A percentile compares a stretch with the other conserved stretches of the same genome.
phyloP scores from a whole-genome alignment of 2,888 invertebrate genomes.

The Andrena bicolor region DNA sequence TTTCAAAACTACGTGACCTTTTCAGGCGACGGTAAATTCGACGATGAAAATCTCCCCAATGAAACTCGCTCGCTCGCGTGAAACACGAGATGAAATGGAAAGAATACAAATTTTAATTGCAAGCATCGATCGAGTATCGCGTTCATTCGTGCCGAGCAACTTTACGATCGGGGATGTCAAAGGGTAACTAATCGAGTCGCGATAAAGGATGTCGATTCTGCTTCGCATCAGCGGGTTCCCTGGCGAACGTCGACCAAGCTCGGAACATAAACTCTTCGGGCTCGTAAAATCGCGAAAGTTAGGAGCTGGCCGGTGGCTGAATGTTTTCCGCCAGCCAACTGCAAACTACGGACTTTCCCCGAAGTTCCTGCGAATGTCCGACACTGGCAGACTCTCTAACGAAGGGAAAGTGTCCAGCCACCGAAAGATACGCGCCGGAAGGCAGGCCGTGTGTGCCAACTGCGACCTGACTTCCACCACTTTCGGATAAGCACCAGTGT shows the following conservation, averaged over 20 bases:
- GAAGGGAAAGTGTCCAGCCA: conserved; percentile 60
- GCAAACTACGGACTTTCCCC: conserved; percentile 42
- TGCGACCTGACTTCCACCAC: conserved; percentile 61
- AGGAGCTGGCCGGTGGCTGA: conserved; percentile 38
- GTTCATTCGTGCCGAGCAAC: background rate
- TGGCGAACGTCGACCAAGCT: conserved; percentile 31
- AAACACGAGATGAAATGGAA: background rate
- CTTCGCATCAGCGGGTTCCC: conserved; percentile 18
- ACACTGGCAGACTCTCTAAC: conserved; percentile 56
- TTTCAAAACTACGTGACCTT: too few species aligned
- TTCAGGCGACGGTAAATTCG: background rate
- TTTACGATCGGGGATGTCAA: background rate
- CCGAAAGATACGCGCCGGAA: conserved; percentile 55
- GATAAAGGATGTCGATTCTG: conserved; percentile 11
- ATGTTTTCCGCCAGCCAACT: conserved; percentile 38
- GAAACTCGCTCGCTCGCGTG: background rate
- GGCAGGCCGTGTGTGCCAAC: conserved; percentile 52
- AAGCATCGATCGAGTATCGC: background rate
- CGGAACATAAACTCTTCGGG: conserved; percentile 28
- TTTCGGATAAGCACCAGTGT: conserved; percentile 56
- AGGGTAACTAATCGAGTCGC: conserved; percentile 8
- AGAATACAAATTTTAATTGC: background rate
- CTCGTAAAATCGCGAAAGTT: conserved; percentile 63
- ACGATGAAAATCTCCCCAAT: background rate
- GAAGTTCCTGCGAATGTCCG: conserved; percentile 39